Evolutionary conservation across 2,888 invertebrate species (phyloP).

Genomic region (Ectobius pallidus): DNA sequence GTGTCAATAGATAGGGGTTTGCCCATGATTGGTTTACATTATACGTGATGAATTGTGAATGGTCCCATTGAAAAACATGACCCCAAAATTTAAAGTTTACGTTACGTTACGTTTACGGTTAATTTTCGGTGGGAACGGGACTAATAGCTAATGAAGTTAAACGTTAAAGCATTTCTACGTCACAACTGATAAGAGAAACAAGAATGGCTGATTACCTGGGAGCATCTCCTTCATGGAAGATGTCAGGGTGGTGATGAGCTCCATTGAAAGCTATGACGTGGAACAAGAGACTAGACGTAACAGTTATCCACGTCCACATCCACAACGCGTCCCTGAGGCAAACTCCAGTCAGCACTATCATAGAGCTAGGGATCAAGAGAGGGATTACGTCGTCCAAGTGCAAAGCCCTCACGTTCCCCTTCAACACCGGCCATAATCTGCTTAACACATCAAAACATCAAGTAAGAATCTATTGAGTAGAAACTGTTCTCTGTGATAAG

Average conservation of each 20-base stretch:
- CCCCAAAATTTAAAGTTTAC: too few relatives aligned
- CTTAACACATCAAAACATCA: not conserved
- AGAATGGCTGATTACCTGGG: conserved; percentile 61
- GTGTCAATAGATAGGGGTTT: too few relatives aligned
- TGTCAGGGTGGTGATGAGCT: conserved; percentile 79
- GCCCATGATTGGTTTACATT: too few relatives aligned
- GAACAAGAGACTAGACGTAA: conserved; percentile 66
- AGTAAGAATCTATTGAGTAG: too few relatives aligned
- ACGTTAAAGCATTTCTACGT: too few relatives aligned
- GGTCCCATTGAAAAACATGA: too few relatives aligned
- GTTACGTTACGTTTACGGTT: too few relatives aligned
- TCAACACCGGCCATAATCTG: conserved; percentile 7
- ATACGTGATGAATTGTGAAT: too few relatives aligned
- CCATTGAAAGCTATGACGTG: conserved; percentile 70
- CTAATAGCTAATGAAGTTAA: too few relatives aligned
- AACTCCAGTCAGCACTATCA: conserved; percentile 41
- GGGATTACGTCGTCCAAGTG: conserved; percentile 30
- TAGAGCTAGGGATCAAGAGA: conserved; percentile 41
- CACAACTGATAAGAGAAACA: too few relatives aligned
- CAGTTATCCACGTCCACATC: conserved; percentile 64
- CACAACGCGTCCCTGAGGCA: conserved; percentile 52
- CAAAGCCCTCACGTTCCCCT: not conserved
- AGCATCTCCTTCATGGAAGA: conserved; percentile 79
- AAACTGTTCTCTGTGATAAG: too few relatives aligned
- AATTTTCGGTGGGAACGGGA: too few relatives aligned